A percentile compares a stretch with the other conserved stretches of the same genome.
These are phyloP conservation scores for Chloroceryle inda DNA, from an alignment of 2,797 vertebrate genomes.

Conservation along the genomic window DNA sequence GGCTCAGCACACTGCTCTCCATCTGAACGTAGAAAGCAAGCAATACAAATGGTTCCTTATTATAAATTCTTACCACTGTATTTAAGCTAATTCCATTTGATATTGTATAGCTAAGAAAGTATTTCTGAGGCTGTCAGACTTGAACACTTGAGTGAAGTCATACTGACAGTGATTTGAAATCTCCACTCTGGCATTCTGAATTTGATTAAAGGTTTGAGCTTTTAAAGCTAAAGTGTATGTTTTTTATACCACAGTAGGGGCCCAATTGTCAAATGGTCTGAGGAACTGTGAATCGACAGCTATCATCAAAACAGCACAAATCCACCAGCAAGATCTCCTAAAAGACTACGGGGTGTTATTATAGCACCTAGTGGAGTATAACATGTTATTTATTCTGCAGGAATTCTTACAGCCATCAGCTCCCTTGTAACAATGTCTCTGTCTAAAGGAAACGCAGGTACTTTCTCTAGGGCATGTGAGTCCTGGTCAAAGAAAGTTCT, in stretches of 20 bases:
- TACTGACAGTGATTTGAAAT: conserved; percentile 32
- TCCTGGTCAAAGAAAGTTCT: background rate
- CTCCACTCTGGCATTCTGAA: conserved; percentile 23
- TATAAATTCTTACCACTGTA: background rate
- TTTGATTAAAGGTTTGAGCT: conserved; percentile 65
- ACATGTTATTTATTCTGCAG: conserved; percentile 43
- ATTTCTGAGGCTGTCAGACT: conserved; percentile 19
- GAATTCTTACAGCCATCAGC: background rate
- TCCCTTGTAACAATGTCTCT: background rate
- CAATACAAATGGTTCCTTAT: background rate
- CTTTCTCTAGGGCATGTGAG: background rate
- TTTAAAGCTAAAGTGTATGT: conserved; percentile 61
- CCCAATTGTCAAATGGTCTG: conserved; percentile 20
- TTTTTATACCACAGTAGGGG: conserved; percentile 42
- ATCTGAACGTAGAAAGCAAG: background rate
- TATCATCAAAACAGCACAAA: conserved; percentile 65
- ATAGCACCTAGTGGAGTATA: conserved; percentile 47
- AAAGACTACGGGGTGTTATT: conserved; percentile 44
- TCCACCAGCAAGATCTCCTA: conserved; percentile 39
- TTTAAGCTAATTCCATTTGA: conserved; percentile 30
- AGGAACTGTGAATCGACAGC: conserved; percentile 25
- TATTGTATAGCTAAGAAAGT: background rate
- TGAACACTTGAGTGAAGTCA: conserved; percentile 19
- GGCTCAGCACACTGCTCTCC: background rate
- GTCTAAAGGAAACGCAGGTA: background rate